phyloP scores from a whole-genome alignment of 2,888 invertebrate species.

The Meganola albula region DNA sequence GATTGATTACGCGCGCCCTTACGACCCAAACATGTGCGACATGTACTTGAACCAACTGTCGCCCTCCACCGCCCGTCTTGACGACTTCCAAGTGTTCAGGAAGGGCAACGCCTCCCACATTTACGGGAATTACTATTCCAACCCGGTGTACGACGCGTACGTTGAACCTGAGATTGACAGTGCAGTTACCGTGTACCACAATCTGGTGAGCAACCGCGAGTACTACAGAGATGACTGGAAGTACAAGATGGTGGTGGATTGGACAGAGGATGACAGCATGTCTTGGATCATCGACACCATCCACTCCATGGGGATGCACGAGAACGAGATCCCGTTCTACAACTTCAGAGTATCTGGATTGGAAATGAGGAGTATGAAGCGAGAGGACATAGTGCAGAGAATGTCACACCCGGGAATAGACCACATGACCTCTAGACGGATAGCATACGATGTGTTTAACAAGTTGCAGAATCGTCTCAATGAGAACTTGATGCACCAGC shows the following conservation, averaged over 20 bases:
- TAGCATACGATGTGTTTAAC: slow-evolving; percentile 56
- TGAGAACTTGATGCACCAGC: slow-evolving; percentile 51
- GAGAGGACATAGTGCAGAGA: slow-evolving; percentile 55
- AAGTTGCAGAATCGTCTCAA: slow-evolving; percentile 53
- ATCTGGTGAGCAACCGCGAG: slow-evolving; percentile 54
- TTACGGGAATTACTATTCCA: slow-evolving; percentile 61
- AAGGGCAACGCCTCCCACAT: slow-evolving; percentile 57
- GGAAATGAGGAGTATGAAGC: slow-evolving; percentile 52
- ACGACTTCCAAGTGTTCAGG: slow-evolving; percentile 69
- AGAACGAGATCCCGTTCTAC: slow-evolving; percentile 61
- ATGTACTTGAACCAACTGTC: slow-evolving; percentile 50
- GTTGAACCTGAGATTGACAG: slow-evolving; percentile 57
- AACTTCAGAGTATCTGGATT: slow-evolving; percentile 61
- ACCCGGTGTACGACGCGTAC: slow-evolving; percentile 53
- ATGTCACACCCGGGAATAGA: slow-evolving; percentile 54
- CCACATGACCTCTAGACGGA: slow-evolving; percentile 40
- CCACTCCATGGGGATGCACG: slow-evolving; percentile 51
- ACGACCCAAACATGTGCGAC: slow-evolving; percentile 68
- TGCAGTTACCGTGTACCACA: slow-evolving; percentile 60
- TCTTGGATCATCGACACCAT: slow-evolving; percentile 72
- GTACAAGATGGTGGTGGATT: slow-evolving; percentile 69
- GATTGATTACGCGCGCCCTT: slow-evolving; percentile 70
- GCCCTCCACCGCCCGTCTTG: slow-evolving; percentile 63
- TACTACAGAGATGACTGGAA: slow-evolving; percentile 70
- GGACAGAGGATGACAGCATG: slow-evolving; percentile 77